Evolutionary conservation across 1,140 invertebrate species (phyloP).

Genomic region (Proales similis): DNA sequence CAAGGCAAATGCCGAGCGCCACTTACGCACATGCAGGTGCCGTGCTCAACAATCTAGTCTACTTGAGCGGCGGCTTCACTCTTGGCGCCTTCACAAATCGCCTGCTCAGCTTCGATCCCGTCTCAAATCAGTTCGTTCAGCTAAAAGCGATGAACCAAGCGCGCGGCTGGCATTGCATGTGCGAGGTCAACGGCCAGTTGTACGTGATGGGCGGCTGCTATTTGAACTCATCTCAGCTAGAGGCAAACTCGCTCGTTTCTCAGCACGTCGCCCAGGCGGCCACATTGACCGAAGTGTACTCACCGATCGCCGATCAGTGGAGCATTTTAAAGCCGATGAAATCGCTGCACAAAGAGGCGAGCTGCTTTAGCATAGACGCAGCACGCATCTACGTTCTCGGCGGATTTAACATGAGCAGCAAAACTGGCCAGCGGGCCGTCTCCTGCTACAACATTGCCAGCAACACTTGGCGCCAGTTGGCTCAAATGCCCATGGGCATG

Average conservation of each 20-base stretch:
- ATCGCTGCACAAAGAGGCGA: constrained; percentile 53
- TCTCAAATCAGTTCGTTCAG: constrained; percentile 50
- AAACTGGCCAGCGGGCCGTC: constrained; percentile 53
- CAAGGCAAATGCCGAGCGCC: constrained; percentile 48
- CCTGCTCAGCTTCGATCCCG: constrained; percentile 50
- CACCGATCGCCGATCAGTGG: constrained; percentile 62
- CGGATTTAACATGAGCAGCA: constrained; percentile 53
- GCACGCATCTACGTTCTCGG: constrained; percentile 52
- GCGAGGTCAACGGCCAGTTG: constrained; percentile 60
- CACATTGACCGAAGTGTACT: constrained; percentile 66
- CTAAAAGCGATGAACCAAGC: constrained; percentile 51
- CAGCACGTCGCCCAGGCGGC: constrained; percentile 56
- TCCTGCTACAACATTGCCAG: constrained; percentile 50
- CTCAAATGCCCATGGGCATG: constrained; percentile 48
- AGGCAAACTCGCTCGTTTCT: neutral
- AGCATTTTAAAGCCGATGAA: constrained; percentile 60
- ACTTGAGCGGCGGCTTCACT: constrained; percentile 52
- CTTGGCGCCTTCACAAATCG: constrained; percentile 52
- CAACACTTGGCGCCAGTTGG: constrained; percentile 52
- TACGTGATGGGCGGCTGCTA: constrained; percentile 66
- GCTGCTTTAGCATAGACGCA: constrained; percentile 48
- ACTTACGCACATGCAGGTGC: constrained; percentile 53
- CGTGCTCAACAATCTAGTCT: constrained; percentile 46
- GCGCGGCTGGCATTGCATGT: constrained; percentile 54
- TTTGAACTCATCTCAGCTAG: constrained; percentile 62